Percentiles rank a stretch among this genome's conserved stretches.
phyloP scores from a whole-genome alignment of 1,140 invertebrate genomes.

The Drosophila pseudoobscura region DNA sequence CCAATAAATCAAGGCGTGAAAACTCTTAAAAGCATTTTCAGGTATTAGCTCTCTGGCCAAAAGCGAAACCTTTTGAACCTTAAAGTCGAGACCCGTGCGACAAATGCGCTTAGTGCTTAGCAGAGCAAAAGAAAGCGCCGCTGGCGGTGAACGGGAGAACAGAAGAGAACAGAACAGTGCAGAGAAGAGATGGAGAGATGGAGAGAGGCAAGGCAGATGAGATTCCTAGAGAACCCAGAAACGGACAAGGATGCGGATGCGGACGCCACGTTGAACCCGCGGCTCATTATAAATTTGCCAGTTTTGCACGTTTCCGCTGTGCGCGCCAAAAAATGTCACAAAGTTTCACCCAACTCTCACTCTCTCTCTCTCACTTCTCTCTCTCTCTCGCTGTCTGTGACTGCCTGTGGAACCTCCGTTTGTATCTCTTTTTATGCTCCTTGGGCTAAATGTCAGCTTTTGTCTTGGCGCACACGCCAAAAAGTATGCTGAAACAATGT shows the following conservation, averaged over 20 bases:
- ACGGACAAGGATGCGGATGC: conserved; percentile 6
- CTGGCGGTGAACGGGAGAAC: conserved; percentile 41
- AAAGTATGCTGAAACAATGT: conserved; percentile 81
- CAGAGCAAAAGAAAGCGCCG: conserved; percentile 68
- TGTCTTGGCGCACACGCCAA: conserved; percentile 78
- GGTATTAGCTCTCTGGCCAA: conserved; percentile 63
- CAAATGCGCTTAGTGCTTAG: conserved; percentile 79
- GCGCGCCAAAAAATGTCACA: conserved; percentile 81
- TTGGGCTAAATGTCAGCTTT: conserved; percentile 81
- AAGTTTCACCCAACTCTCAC: conserved; percentile 56
- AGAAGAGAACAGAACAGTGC: conserved; percentile 6
- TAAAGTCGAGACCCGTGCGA: conserved; percentile 51
- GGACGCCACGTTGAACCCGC: conserved; percentile 62
- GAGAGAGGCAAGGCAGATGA: neutral
- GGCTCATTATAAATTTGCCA: conserved; percentile 81
- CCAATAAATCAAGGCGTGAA: conserved; percentile 76
- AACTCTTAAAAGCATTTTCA: conserved; percentile 76
- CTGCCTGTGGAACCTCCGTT: conserved; percentile 13
- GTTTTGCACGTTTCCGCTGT: conserved; percentile 79
- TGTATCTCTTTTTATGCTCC: conserved; percentile 61
- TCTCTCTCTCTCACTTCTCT: conserved; percentile 17
- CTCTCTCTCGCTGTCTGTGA: conserved; percentile 2
- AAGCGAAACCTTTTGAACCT: conserved; percentile 59
- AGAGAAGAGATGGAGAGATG: neutral
- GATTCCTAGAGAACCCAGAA: conserved; percentile 18